A percentile compares a stretch with the other conserved stretches of the same genome.
Evolutionary conservation across 2,888 invertebrate genomes (phyloP).

Genomic region (Cerceris ruficornis): DNA sequence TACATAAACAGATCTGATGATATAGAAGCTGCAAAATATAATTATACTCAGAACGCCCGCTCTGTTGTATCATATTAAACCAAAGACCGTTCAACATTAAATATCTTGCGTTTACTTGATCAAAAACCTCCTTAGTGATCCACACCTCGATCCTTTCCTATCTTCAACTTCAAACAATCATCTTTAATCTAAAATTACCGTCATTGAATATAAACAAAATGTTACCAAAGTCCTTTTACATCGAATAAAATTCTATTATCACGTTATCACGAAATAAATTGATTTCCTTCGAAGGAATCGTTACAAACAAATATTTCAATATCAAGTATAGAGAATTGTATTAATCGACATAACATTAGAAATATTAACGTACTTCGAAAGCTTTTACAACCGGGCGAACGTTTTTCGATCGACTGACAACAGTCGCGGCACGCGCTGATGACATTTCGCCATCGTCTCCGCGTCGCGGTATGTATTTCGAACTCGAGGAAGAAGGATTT

Average conservation of each 20-base stretch:
- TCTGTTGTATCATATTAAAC: conserved; percentile 80
- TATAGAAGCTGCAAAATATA: conserved; percentile 65
- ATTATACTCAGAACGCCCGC: conserved; percentile 55
- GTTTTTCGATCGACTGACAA: not conserved
- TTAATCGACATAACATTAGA: no score
- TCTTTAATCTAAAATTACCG: no score
- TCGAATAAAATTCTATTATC: no score
- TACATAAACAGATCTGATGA: conserved; percentile 69
- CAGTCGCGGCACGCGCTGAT: conserved; percentile 10
- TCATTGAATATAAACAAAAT: no score
- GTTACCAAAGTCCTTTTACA: no score
- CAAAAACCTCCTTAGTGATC: not conserved
- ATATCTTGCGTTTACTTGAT: conserved; percentile 38
- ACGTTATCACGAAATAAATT: no score
- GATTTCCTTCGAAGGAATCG: no score
- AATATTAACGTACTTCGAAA: no score
- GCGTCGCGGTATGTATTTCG: not conserved
- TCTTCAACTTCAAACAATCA: no score
- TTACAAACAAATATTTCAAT: no score
- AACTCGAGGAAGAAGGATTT: conserved; percentile 31
- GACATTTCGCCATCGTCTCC: not conserved
- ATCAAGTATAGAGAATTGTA: no score
- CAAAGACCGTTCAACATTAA: conserved; percentile 78
- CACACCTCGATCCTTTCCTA: not conserved
- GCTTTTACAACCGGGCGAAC: not conserved